A percentile compares a stretch with the other conserved stretches of the same genome.
phyloP scores from a whole-genome alignment of 1,140 invertebrate genomes.

The Coenobita brevimanus region DNA sequence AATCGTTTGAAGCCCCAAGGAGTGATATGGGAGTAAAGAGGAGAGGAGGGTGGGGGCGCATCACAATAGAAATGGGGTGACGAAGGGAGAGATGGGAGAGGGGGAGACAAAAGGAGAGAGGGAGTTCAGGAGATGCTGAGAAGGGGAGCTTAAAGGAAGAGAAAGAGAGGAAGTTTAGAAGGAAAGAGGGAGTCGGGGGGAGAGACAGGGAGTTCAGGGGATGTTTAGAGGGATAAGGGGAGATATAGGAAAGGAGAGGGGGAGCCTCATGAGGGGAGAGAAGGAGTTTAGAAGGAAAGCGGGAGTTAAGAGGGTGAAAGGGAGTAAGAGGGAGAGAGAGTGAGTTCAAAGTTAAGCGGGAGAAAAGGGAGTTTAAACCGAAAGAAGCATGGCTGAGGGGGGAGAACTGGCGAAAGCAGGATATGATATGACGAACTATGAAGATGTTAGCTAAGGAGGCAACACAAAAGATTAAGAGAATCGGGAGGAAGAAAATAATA shows the following conservation, averaged over 20 bases:
- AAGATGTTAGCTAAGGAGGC: not conserved
- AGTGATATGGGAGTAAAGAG: too few relatives aligned
- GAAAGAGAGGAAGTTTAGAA: constrained; percentile 1
- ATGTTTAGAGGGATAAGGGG: too few relatives aligned
- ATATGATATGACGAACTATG: not conserved
- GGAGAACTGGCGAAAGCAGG: not conserved
- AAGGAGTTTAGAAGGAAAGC: not conserved
- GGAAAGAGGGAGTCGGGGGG: not conserved
- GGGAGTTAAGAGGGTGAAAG: not conserved
- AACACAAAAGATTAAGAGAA: not conserved
- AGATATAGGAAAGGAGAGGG: too few relatives aligned
- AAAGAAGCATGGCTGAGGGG: not conserved
- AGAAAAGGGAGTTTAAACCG: not conserved
- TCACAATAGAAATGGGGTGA: not conserved
- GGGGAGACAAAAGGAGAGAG: not conserved
- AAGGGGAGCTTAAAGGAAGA: not conserved
- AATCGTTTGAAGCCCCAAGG: too few relatives aligned
- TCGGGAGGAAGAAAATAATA: not conserved
- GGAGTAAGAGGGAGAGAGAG: not conserved
- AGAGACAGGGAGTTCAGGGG: too few relatives aligned
- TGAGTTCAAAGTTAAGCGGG: not conserved
- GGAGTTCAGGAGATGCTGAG: not conserved
- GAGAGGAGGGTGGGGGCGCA: too few relatives aligned
- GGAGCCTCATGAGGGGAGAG: not conserved
- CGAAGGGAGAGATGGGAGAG: not conserved